Percentiles rank a stretch among this genome's conserved stretches.
Conservation (phyloP, 2,888 invertebrate species). For the Esperia sulphurella region DNA sequence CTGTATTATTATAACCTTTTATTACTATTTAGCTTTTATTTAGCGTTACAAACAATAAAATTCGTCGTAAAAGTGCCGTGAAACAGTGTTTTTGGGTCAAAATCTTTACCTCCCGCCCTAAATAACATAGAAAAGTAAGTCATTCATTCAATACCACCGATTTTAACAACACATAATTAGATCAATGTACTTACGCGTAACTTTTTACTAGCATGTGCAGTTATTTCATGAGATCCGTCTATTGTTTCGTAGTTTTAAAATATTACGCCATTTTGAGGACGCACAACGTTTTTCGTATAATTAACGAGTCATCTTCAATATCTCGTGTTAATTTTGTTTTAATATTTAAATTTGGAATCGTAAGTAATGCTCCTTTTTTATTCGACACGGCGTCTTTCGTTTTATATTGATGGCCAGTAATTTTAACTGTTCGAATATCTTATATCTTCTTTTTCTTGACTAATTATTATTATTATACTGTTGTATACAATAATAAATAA, state of each 20-base stretch:
- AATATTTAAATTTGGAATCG: constrained; percentile 19
- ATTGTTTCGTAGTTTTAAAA: constrained; percentile 61
- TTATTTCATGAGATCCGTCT: constrained; percentile 63
- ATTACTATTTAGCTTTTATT: constrained; percentile 61
- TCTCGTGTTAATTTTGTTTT: constrained; percentile 5
- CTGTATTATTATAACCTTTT: constrained; percentile 74
- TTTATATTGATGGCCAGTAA: constrained; percentile 3
- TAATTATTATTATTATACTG: too few species aligned
- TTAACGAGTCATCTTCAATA: constrained; percentile 14
- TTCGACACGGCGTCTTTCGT: constrained; percentile 1
- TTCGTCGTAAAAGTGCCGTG: constrained; percentile 22
- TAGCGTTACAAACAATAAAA: constrained; percentile 46
- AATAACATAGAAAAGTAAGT: constrained; percentile 46
- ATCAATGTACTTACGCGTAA: constrained; percentile 52
- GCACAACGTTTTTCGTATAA: constrained; percentile 25
- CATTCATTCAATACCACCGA: constrained; percentile 57
- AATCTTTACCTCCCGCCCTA: constrained; percentile 21
- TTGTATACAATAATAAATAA: too few species aligned
- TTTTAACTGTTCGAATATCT: constrained; percentile 1
- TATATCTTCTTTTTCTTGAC: too few species aligned
- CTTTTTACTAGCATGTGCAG: constrained; percentile 65
- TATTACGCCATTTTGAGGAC: constrained; percentile 62
- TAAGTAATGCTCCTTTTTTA: constrained; percentile 22
- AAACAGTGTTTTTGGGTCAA: constrained; percentile 31
- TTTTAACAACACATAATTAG: constrained; percentile 49